Evolutionary conservation across 1,140 invertebrate genomes (phyloP), one percentile per base, ranked within the genome.

Genomic region (Elysia chlorotica): DNA sequence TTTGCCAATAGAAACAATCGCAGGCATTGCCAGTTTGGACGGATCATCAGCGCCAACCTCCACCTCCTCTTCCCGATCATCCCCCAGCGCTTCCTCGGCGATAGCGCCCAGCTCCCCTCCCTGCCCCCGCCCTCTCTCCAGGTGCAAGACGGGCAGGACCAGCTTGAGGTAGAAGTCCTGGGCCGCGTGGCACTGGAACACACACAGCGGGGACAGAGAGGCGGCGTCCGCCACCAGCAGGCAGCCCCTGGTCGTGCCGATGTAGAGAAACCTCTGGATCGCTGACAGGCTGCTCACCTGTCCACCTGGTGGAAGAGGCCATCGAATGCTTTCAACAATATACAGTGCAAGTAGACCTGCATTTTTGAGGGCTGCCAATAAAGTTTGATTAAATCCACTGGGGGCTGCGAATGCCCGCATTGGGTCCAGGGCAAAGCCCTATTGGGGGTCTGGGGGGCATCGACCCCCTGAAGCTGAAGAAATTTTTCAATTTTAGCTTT

Each of bases 211-310:
- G 14, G 73, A 36, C n/a, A 85, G 71, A 6, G 76, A 75, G 2
- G 71, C 25, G 0, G 80, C 76, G 37, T 83, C 80, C 4, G 82
- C 79, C 0, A 85, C 78, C 38, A 85, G 81, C 14, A 85, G 62
- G 75, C 76, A 78, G 10, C 83, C 83, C 57, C 74, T 80, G 17
- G 83, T 85, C 30, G 82, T 85, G 37, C 82, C 78, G 31, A 83
- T 70, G 71, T 85, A 85, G n/a, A 85, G 74, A 41, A 81, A 82
- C 35, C 66, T 71, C 19, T 78, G 75, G 19, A 81, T 33, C 3
- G 80, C 77, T 23, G 77, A 77, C 71, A 85, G 70, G 6, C 76
- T 72, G 19, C 81, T 82, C 25, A 85, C 80, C 54, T 83, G 83
- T 53, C 78, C 79, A 35, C 59, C 66, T 33, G 62, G 61, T n/a